phyloP scores from a whole-genome alignment of 2,797 vertebrate genomes.

The Poeciliopsis gracilis region DNA sequence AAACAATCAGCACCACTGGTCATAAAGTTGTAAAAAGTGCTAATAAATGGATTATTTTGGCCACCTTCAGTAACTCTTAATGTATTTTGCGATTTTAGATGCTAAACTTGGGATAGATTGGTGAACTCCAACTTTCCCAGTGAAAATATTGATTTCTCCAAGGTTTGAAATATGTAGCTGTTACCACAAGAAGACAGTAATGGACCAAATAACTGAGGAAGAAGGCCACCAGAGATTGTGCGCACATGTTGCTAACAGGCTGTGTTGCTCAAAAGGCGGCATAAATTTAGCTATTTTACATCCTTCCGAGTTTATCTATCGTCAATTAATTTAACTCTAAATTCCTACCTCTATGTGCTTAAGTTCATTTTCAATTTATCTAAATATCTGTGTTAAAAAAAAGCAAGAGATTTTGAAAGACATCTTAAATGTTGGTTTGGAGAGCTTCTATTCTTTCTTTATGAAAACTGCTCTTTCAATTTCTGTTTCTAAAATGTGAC shows the following conservation, averaged over 20 bases:
- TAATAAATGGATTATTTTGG: not conserved
- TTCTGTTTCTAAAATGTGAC: not conserved
- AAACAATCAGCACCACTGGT: not conserved
- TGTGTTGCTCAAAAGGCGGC: not conserved
- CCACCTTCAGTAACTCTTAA: not conserved
- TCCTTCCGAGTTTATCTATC: not conserved
- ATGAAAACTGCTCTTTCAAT: not conserved
- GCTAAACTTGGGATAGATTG: not conserved
- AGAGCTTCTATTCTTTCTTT: not conserved
- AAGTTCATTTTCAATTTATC: not conserved
- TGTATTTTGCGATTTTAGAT: not conserved
- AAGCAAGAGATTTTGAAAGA: not conserved
- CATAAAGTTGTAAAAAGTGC: not conserved
- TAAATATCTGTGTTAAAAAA: not conserved
- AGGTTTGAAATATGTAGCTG: not conserved
- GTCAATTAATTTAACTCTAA: not conserved
- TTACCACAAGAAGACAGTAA: not conserved
- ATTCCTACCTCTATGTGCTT: not conserved
- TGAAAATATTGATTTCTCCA: not conserved
- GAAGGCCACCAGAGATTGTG: not conserved
- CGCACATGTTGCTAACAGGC: not conserved
- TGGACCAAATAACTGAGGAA: not conserved
- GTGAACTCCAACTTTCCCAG: not conserved
- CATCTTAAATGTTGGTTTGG: not conserved
- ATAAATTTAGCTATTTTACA: not conserved